Base-by-base conservation (phyloP, 2,113 vertebrate species). In the Phodopus roborovskii region DNA sequence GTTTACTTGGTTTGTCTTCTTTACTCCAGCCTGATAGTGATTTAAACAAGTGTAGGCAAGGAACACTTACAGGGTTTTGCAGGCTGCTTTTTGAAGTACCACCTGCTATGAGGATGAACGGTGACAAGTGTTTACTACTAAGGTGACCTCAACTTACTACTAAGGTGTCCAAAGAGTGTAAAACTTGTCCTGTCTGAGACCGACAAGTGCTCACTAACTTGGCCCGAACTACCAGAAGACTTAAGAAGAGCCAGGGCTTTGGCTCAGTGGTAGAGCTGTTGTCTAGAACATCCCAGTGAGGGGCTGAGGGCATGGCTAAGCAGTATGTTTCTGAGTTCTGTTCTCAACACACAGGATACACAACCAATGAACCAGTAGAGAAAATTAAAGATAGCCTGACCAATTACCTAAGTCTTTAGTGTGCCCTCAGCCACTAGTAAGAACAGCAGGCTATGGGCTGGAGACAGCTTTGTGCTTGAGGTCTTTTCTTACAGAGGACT, bases 1-100 rank as follows among this genome's bases (percentile, higher is more conserved):
- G 91, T 98, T 98, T 98, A 97, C 87, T 91, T 36, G 5, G 36
- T 53, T 48, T 90, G 95, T 96, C 75, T 84, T 58, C 90, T 22
- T 90, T 95, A 93, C 86, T 93, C 75, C 56, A 73, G 53, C 81
- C 17, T 36, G 91, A 12, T 64, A 70, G 24, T 53, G 81, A 62
- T 73, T 68, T 89, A 20, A 87, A 87, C 66, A 30, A 89, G 33
- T 1, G 16, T 70, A 16, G 0, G 3, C 0, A 26, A 2, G 68
- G 20, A 96, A 36, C 75, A 82, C 8, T 13, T 73, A 45, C 45
- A 60, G 16, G 42, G 17, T 33, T 39, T 91, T 92, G 58, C 58
- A 60, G 22, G 64, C 62, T 64, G 11, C 22, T 58, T 19, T 42
- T 90, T 39, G 3, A 48, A 45, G 45, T 84, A 42, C 73, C 64